Conservation (phyloP, 2,797 vertebrate genomes). For the Hybognathus amarus region DNA sequence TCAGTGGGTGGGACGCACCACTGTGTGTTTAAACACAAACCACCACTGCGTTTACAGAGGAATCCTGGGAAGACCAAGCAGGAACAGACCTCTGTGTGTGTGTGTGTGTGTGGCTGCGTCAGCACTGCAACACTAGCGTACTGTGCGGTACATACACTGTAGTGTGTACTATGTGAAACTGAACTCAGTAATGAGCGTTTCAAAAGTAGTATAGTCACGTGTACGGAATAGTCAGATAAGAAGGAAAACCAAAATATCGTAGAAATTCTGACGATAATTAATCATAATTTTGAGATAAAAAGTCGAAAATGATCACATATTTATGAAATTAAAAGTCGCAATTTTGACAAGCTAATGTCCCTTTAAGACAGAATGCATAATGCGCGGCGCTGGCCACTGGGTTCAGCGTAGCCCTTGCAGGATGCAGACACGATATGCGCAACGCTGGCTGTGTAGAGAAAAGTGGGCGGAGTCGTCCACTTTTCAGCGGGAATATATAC, state of each 20-base stretch:
- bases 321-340: background rate
- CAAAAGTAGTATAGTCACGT: no score
- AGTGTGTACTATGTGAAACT: background rate
- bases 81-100: background rate
- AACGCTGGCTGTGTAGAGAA: no score
- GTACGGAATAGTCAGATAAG: no score
- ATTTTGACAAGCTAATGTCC: no score
- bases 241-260: no score
- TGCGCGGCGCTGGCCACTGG: no score
- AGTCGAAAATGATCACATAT: background rate
- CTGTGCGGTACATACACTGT: background rate
- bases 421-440: no score
- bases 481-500: no score
- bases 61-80: conserved; percentile 13
- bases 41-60: background rate
- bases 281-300: background rate
- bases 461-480: no score
- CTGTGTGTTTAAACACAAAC: conserved; percentile 1
- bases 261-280: background rate
- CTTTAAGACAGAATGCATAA: no score
- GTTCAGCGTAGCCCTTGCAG: no score
- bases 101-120: background rate
- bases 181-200: no score
- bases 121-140: background rate
- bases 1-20: background rate